Evolutionary conservation across 1,140 invertebrate genomes (phyloP), one percentile per base, ranked within the genome.

Genomic region (Nylanderia fulva): DNA sequence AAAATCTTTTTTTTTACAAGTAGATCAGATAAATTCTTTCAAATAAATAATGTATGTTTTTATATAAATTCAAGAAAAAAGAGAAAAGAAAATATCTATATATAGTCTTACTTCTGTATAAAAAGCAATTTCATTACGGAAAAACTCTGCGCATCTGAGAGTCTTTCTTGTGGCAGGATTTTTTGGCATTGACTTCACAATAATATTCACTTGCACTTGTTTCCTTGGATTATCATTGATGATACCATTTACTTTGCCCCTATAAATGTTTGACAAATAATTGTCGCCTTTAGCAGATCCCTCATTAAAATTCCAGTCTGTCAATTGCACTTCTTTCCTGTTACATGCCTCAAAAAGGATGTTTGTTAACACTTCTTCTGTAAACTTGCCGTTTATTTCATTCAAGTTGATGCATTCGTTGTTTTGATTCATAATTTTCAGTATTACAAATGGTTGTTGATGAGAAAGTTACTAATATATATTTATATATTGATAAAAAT

Each of bases 41-140:
- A 18, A 56, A 39, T 36, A 27, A 63, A 45, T 3, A 24, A 39
- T 29, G 6, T 21, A 27, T 42, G 80, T 93, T 58, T 91, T 36
- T 18, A 3, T 87, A 4, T 94, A 74, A 8, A 9, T 29, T n/a
- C 9, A 8, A 36, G 15, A 36, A 18, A 63, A 18, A 36, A 8
- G 15, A 48, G 15, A 18, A 1, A 15, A 18, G 7, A 2, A 33
- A 15, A 3, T 29, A 6, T 64, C 11, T 11, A 5, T 24, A 6
- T 36, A 29, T 21, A 48, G 36, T 64, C 21, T 91, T 93, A 96
- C 96, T 87, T 96, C 94, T 9, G 94, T 92, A 90, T 97, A 97
- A 90, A 97, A 97, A 72, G 92, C 90, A 7, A 96, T 96, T 93
- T 97, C 97, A 88, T 97, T 97, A 76, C 92, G 91, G 86, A 97